A percentile compares a stretch with the other conserved stretches of the same genome.
Evolutionary conservation across 2,113 vertebrate species (phyloP).

Genomic region (Cyanoliseus patagonus): DNA sequence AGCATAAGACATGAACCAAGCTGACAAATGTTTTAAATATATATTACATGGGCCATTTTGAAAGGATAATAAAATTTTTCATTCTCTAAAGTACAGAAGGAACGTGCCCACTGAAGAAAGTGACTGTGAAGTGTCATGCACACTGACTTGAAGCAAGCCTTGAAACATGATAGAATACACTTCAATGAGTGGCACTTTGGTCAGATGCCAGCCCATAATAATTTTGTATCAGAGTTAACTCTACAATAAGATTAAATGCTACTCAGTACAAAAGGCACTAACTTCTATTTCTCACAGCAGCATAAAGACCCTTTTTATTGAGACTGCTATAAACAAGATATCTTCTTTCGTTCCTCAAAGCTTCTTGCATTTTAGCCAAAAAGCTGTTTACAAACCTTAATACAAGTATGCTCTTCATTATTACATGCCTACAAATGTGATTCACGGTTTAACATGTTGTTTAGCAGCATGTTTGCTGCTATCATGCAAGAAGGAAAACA

Average conservation of each 20-base stretch:
- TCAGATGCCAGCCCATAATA: background rate
- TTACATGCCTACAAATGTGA: background rate
- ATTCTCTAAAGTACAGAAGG: background rate
- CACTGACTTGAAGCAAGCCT: background rate
- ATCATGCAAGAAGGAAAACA: background rate
- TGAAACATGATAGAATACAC: conserved; percentile 23
- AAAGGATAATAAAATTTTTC: background rate
- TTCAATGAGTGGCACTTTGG: conserved; percentile 5
- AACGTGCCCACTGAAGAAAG: background rate
- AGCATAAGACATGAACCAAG: background rate
- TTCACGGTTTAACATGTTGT: background rate
- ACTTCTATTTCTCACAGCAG: conserved; percentile 1
- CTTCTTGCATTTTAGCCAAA: background rate
- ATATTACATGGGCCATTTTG: background rate
- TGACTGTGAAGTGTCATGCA: background rate
- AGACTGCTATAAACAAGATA: background rate
- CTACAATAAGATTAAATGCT: background rate
- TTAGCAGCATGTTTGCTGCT: background rate
- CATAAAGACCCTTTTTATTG: conserved; percentile 10
- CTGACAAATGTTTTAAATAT: background rate
- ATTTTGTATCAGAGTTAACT: conserved; percentile 6
- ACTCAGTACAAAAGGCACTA: background rate
- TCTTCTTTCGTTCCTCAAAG: conserved; percentile 5
- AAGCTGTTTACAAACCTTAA: conserved; percentile 26
- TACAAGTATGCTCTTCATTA: background rate